These are phyloP conservation scores for Xiphophorus birchmanni DNA, from an alignment of 2,797 vertebrate genomes.

Conservation along the genomic window DNA sequence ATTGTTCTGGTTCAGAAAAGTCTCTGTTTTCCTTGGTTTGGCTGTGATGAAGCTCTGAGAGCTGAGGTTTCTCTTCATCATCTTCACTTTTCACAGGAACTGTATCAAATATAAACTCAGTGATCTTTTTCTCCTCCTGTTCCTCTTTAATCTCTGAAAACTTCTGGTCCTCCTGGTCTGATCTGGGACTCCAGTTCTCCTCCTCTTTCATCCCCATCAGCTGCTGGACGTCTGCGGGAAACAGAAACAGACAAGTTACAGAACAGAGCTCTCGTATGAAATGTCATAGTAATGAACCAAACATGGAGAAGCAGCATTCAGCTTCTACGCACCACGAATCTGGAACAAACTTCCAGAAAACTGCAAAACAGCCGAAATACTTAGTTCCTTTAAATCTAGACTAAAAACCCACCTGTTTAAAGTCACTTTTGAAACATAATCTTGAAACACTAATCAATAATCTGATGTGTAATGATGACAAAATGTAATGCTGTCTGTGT, in stretches of 20 bases:
- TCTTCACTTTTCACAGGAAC: constrained; percentile 23
- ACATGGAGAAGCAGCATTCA: background rate
- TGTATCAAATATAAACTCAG: background rate
- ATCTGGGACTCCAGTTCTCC: background rate
- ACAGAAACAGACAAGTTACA: background rate
- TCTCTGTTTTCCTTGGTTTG: background rate
- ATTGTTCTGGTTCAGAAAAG: background rate
- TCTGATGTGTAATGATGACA: too few relatives aligned
- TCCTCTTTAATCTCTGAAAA: constrained; percentile 7
- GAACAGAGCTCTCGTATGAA: background rate
- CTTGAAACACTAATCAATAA: too few relatives aligned
- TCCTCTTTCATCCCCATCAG: constrained; percentile 1
- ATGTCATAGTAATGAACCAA: background rate
- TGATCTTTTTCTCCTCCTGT: constrained; percentile 3
- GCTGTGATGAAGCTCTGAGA: background rate
- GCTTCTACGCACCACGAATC: too few relatives aligned
- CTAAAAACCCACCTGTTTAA: too few relatives aligned
- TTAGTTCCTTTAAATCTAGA: too few relatives aligned
- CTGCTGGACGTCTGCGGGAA: constrained; percentile 1
- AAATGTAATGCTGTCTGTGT: too few relatives aligned
- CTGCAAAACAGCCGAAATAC: too few relatives aligned
- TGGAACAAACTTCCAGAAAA: too few relatives aligned
- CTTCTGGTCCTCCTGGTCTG: constrained; percentile 2
- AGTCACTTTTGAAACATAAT: too few relatives aligned
- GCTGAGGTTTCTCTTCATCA: constrained; percentile 12